A percentile compares a stretch with the other conserved stretches of the same genome.
phyloP scores from a whole-genome alignment of 2,113 vertebrate species.

The Arenaria interpres region DNA sequence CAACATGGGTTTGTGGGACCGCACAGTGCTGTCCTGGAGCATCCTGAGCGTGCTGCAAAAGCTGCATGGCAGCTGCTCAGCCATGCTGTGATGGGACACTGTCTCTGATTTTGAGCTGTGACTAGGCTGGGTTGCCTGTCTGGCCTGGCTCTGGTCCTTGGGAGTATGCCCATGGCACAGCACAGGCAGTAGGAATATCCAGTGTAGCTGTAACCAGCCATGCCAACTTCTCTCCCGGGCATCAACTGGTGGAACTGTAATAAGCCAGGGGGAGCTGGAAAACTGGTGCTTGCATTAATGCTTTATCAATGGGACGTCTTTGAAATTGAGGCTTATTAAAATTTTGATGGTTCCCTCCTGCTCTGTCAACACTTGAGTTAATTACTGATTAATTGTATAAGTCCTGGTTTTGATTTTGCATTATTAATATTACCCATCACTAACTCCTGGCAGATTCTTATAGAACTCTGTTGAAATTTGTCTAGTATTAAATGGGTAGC shows the following conservation, averaged over 20 bases:
- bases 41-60: background rate
- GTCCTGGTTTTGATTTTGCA: background rate
- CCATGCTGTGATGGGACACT: fast-evolving
- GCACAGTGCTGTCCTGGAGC: fast-evolving
- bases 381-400: background rate
- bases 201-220: background rate
- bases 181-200: background rate
- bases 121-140: background rate
- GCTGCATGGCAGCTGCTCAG: background rate
- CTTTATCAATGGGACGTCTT: background rate
- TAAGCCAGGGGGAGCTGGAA: background rate
- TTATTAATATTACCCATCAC: background rate
- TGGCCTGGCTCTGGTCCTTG: background rate
- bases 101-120: background rate
- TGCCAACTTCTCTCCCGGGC: background rate
- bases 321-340: background rate
- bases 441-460: background rate
- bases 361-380: background rate
- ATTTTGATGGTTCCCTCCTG: background rate
- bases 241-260: background rate
- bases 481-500: background rate
- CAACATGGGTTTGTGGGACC: background rate
- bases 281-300: background rate
- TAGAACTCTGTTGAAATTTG: background rate
- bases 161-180: background rate